A percentile compares a stretch with the other conserved stretches of the same genome.
Evolutionary conservation across 2,113 vertebrate genomes (phyloP).

Genomic region (Tricholaema leucomelas): DNA sequence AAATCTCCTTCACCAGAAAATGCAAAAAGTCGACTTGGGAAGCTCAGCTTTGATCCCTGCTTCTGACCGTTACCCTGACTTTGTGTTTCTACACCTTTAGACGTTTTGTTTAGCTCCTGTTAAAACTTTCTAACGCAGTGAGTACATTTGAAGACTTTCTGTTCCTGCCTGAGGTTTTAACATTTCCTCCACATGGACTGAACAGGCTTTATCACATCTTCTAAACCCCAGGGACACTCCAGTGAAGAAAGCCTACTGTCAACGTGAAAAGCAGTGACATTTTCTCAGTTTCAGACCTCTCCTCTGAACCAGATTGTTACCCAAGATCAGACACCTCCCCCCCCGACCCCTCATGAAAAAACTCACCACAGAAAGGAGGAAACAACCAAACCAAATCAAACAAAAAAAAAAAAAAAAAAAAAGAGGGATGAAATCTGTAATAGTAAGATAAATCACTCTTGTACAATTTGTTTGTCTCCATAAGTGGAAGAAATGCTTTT

Average conservation of each 20-base stretch:
- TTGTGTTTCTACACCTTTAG: neutral
- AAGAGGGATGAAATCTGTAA: neutral
- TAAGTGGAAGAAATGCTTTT: constrained; percentile 54
- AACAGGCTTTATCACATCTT: neutral
- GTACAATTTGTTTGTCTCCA: constrained; percentile 35
- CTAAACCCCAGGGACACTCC: neutral
- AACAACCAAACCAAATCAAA: neutral
- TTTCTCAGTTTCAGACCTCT: neutral
- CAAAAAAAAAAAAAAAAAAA: neutral
- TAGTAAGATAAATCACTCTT: constrained; percentile 19
- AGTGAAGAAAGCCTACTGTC: neutral
- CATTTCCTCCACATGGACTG: neutral
- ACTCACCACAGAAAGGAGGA: neutral
- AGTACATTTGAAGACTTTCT: neutral
- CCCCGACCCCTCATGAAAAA: neutral
- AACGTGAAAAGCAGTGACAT: neutral
- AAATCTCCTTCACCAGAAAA: neutral
- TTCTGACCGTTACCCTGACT: neutral
- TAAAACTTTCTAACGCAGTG: neutral
- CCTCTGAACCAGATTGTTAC: neutral
- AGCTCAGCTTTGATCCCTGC: neutral
- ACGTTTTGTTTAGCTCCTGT: neutral
- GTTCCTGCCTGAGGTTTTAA: neutral
- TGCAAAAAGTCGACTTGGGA: neutral
- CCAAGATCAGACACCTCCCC: neutral